Percentiles rank a stretch among this genome's conserved stretches.
Conservation (phyloP, 2,797 vertebrate species). For the Dallia pectoralis region DNA sequence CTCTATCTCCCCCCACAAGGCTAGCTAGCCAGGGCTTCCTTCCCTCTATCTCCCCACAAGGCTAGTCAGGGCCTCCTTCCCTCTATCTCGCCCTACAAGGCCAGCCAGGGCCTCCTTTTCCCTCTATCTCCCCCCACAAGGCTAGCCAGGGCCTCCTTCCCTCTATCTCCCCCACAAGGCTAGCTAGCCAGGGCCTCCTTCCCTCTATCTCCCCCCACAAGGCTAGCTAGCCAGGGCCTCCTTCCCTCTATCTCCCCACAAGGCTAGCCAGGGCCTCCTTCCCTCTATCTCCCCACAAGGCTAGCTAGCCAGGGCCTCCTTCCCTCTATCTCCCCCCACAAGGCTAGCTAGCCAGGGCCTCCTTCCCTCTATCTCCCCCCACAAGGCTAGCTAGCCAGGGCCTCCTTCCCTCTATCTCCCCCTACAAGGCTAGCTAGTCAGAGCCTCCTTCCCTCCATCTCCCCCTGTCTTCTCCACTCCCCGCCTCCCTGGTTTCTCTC, state of each 20-base stretch:
- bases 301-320: neutral
- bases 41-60: no score
- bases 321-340: neutral
- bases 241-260: neutral
- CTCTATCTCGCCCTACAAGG: no score
- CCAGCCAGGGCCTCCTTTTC: no score
- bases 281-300: neutral
- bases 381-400: neutral
- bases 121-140: no score
- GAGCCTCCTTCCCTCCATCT: neutral
- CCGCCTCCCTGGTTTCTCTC: constrained; percentile 1
- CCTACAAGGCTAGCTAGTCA: no score
- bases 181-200: neutral
- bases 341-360: neutral
- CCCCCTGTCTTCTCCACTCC: neutral
- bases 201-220: neutral
- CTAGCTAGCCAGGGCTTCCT: no score
- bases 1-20: no score
- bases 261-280: no score
- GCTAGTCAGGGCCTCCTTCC: no score
- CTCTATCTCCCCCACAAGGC: neutral
- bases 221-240: neutral
- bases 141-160: no score
- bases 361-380: neutral
- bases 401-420: neutral